Evolutionary conservation across 2,113 vertebrate genomes (phyloP).

Genomic region (Syngnathus scovelli): DNA sequence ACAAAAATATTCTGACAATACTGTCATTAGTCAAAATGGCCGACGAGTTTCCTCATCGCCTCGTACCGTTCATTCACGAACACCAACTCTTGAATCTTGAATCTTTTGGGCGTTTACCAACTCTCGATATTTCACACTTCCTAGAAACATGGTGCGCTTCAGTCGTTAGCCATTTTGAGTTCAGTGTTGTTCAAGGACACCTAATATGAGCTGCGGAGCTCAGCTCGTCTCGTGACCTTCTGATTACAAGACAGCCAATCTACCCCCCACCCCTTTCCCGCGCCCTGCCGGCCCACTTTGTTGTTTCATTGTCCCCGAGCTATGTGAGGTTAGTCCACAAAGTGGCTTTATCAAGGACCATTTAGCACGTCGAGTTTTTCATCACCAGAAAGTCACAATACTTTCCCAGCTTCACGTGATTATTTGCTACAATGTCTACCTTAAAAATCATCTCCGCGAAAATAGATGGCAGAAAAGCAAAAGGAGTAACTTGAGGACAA

Average conservation of each 20-base stretch:
- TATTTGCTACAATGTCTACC: neutral
- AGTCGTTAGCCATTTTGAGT: neutral
- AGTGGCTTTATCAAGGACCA: constrained; percentile 6
- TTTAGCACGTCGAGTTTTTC: neutral
- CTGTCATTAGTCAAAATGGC: too few species aligned
- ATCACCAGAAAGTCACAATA: neutral
- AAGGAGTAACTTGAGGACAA: neutral
- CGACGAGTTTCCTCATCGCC: too few species aligned
- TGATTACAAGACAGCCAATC: constrained; percentile 7
- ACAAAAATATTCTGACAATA: neutral
- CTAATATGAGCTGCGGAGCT: constrained; percentile 3
- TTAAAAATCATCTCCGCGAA: neutral
- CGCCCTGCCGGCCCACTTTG: neutral
- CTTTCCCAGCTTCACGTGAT: neutral
- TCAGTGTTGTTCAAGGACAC: constrained; percentile 6
- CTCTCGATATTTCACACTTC: neutral
- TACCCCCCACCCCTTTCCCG: neutral
- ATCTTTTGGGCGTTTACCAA: neutral
- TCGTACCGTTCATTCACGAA: neutral
- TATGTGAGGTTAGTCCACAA: neutral
- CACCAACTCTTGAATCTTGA: too few species aligned
- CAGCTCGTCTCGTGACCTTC: constrained; percentile 2
- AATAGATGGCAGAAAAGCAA: neutral
- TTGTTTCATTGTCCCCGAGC: constrained; percentile 2
- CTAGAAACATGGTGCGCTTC: neutral